These are phyloP conservation scores for Cistogaster globosa DNA, from an alignment of 2,888 invertebrate species.

Conservation along the genomic window DNA sequence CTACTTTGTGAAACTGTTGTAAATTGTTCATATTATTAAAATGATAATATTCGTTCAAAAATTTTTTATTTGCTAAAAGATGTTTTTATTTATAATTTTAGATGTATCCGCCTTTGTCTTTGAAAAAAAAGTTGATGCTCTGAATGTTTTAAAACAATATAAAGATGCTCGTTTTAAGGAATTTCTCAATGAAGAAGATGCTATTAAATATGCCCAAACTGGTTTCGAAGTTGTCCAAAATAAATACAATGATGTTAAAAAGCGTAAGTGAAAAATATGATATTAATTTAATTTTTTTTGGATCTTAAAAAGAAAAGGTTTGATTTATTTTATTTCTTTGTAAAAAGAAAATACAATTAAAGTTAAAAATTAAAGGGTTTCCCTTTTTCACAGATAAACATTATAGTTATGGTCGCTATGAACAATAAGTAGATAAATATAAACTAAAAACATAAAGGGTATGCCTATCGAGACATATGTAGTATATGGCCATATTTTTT, in stretches of 20 bases:
- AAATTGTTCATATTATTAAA: neutral
- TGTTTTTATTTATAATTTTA: conserved; percentile 63
- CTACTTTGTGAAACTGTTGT: neutral
- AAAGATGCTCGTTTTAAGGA: conserved; percentile 92
- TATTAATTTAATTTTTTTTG: neutral
- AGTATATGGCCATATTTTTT: too few relatives aligned
- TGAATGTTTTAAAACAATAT: conserved; percentile 89
- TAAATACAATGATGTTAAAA: conserved; percentile 82
- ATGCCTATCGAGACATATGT: too few relatives aligned
- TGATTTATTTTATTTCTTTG: too few relatives aligned
- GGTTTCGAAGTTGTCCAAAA: conserved; percentile 85
- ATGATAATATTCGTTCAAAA: neutral
- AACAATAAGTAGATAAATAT: too few relatives aligned
- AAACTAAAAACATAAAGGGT: too few relatives aligned
- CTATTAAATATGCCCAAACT: conserved; percentile 88
- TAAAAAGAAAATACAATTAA: too few relatives aligned
- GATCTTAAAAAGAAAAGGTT: too few relatives aligned
- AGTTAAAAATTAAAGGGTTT: too few relatives aligned
- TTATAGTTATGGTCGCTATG: too few relatives aligned
- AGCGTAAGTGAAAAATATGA: conserved; percentile 79
- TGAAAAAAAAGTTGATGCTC: conserved; percentile 89
- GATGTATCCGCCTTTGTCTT: conserved; percentile 84
- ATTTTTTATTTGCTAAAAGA: neutral
- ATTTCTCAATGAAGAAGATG: conserved; percentile 89
- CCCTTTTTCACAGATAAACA: too few relatives aligned